These are phyloP conservation scores for Pandemis heparana DNA, from an alignment of 2,888 invertebrate species.

Conservation along the genomic window DNA sequence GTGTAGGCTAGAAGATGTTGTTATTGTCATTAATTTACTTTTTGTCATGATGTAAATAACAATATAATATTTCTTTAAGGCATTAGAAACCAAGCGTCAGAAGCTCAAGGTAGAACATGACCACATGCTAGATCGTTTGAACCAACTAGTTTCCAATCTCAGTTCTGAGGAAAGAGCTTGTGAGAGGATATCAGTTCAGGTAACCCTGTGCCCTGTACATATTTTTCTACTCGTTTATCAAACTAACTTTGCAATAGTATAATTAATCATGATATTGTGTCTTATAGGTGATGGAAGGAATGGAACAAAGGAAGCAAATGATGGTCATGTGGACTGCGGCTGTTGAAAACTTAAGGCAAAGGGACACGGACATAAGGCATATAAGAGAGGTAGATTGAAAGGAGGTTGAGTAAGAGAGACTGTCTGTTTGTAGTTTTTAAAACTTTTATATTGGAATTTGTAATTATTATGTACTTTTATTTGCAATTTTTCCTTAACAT, in stretches of 20 bases:
- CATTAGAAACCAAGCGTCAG: conserved; percentile 73
- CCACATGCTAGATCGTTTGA: conserved; percentile 72
- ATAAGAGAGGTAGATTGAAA: conserved; percentile 72
- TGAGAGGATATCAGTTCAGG: conserved; percentile 80
- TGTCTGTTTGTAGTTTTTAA: too few species aligned
- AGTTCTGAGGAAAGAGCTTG: conserved; percentile 79
- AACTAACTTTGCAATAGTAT: neutral
- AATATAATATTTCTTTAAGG: conserved; percentile 56
- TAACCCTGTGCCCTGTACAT: conserved; percentile 43
- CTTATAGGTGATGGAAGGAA: conserved; percentile 81
- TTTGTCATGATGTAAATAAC: neutral
- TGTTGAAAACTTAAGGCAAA: conserved; percentile 88
- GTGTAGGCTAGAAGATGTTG: neutral
- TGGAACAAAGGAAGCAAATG: conserved; percentile 88
- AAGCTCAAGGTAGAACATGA: conserved; percentile 80
- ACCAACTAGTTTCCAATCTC: conserved; percentile 78
- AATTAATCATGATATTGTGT: neutral
- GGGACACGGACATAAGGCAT: conserved; percentile 88
- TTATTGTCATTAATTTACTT: neutral
- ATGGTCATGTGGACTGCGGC: conserved; percentile 90
- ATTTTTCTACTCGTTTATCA: neutral
- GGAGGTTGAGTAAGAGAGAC: too few species aligned
- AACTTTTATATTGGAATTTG: too few species aligned
- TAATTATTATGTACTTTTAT: too few species aligned
- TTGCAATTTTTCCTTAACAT: too few species aligned